A percentile compares a stretch with the other conserved stretches of the same genome.
These are phyloP conservation scores for Plectropomus leopardus DNA, from an alignment of 2,113 vertebrate species.

Conservation along the genomic window DNA sequence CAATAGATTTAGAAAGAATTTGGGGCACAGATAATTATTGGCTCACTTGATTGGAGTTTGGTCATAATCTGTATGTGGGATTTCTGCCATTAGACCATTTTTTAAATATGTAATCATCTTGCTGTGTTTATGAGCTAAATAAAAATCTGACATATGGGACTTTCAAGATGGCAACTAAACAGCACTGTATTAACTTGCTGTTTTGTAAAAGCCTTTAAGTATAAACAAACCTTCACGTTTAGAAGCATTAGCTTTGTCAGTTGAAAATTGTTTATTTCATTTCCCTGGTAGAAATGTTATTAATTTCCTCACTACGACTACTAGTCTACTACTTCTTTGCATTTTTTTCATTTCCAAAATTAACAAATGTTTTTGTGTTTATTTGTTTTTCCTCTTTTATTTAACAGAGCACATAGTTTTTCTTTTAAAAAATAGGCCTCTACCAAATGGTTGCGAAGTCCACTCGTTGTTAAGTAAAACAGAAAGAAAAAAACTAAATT, in stretches of 20 bases:
- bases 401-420: too few species aligned
- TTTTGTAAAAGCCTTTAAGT: slow-evolving; percentile 13
- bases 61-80: slow-evolving; percentile 38
- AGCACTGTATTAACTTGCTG: neutral
- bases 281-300: neutral
- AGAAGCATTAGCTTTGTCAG: neutral
- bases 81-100: slow-evolving; percentile 38
- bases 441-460: too few species aligned
- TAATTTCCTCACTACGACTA: too few species aligned
- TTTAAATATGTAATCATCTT: slow-evolving; percentile 12
- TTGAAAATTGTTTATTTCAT: neutral
- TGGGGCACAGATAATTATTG: slow-evolving; percentile 40
- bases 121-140: slow-evolving; percentile 31
- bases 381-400: too few species aligned
- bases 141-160: slow-evolving; percentile 32
- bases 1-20: slow-evolving; percentile 27
- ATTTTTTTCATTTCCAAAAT: too few species aligned
- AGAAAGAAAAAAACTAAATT: too few species aligned
- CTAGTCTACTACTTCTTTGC: too few species aligned
- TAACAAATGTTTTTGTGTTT: too few species aligned
- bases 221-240: slow-evolving; percentile 15
- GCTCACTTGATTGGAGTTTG: slow-evolving; percentile 39
- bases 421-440: too few species aligned
- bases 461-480: too few species aligned
- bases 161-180: slow-evolving; percentile 29